phyloP scores from a whole-genome alignment of 2,797 vertebrate genomes.

The Urocyon cinereoargenteus region DNA sequence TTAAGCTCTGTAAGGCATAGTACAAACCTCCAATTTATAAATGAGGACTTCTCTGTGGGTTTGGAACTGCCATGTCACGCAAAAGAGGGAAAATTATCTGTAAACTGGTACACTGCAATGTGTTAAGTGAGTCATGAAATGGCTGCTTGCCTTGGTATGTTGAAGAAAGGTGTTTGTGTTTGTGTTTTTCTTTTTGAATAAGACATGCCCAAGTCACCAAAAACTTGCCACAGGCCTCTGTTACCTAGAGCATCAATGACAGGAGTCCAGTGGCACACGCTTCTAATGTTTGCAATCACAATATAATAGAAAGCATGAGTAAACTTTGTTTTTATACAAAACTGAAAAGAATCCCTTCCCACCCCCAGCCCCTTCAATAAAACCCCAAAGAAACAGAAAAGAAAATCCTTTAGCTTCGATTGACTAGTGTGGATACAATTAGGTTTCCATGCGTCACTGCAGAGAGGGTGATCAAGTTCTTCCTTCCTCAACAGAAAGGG shows the following conservation, averaged over 20 bases:
- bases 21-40: constrained; percentile 86
- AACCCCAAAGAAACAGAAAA: constrained; percentile 76
- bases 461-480: constrained; percentile 76
- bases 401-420: constrained; percentile 71
- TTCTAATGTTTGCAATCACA: constrained; percentile 84
- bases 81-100: constrained; percentile 83
- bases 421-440: constrained; percentile 77
- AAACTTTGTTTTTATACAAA: constrained; percentile 87
- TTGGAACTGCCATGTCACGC: constrained; percentile 81
- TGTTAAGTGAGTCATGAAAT: constrained; percentile 83
- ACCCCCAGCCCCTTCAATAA: constrained; percentile 74
- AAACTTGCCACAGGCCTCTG: constrained; percentile 81
- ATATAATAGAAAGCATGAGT: constrained; percentile 86
- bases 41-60: constrained; percentile 84
- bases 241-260: constrained; percentile 79
- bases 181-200: constrained; percentile 69
- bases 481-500: constrained; percentile 78
- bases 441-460: constrained; percentile 68
- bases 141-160: constrained; percentile 83
- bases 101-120: constrained; percentile 86
- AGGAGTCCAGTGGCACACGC: constrained; percentile 82
- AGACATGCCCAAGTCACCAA: constrained; percentile 85
- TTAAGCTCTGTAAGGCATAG: constrained; percentile 89
- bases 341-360: constrained; percentile 84
- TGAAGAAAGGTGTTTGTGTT: constrained; percentile 65